Evolutionary conservation across 2,888 invertebrate genomes (phyloP), one percentile per base, ranked within the genome.

Genomic region (Achlya flavicornis): DNA sequence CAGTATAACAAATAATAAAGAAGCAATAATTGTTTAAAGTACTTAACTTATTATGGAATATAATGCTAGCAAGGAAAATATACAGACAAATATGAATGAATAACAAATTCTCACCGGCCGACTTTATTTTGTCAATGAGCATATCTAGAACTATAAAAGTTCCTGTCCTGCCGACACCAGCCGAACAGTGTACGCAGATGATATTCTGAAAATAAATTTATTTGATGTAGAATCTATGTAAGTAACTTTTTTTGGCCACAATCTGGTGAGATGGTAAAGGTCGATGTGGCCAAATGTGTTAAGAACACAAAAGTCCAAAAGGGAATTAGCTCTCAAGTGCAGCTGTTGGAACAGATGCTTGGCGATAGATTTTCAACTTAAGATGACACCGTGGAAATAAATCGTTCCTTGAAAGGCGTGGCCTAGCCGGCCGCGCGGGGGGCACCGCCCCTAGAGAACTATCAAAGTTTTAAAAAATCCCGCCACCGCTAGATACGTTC

Each of bases 81-180:
- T n/a, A 38, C 0, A 6, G 26, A 26, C 26, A 26, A 26, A 26
- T 26, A 26, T 26, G 14, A n/a, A 8, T n/a, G 10, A 26, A 57
- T 10, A 38, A 43, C 43, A 26, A 43, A 64, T 41, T 67, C 84
- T 89, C 75, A 93, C 93, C 98, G 83, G 97, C 95, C 75, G 95
- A 95, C 88, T 98, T 98, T 71, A 99, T 97, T 94, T 98, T 97
- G 90, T 98, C 98, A 73, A 99, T 95, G 68, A 99, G 97, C 96
- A 99, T 98, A 87, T 99, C 99, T 69, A 99, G 97, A 33, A 98
- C 99, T 80, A 99, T 99, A 87, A 99, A 99, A 0, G 99, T 99
- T 66, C 99, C 99, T 0, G 99, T 99, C 77, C 99, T 95, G 38
- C 99, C 99, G 76, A 99, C 99, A 65, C 99, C 99, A 63, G 99